Evolutionary conservation across 2,113 vertebrate species (phyloP).

Genomic region (human (Homo sapiens)): GRCh38 chr16:75542501-75543000

Average conservation of each 20-base stretch:
- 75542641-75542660: conserved; percentile 92
- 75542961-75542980: neutral
- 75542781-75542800: neutral
- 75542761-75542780: neutral
- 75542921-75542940: neutral
- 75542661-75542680: conserved; percentile 92
- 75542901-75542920: neutral
- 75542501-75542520: neutral
- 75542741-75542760: neutral
- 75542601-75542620: conserved; percentile 93
- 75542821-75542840: neutral
- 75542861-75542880: neutral
- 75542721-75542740: neutral
- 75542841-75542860: neutral
- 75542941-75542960: neutral
- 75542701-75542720: neutral
- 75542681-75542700: conserved; percentile 81
- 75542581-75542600: conserved; percentile 79
- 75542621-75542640: conserved; percentile 89
- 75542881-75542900: neutral
- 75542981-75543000: neutral
- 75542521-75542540: neutral
- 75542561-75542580: neutral
- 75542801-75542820: neutral
- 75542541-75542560: neutral